These are phyloP conservation scores for Zaprionus capensis DNA, from an alignment of 1,140 invertebrate genomes.

Conservation along the genomic window DNA sequence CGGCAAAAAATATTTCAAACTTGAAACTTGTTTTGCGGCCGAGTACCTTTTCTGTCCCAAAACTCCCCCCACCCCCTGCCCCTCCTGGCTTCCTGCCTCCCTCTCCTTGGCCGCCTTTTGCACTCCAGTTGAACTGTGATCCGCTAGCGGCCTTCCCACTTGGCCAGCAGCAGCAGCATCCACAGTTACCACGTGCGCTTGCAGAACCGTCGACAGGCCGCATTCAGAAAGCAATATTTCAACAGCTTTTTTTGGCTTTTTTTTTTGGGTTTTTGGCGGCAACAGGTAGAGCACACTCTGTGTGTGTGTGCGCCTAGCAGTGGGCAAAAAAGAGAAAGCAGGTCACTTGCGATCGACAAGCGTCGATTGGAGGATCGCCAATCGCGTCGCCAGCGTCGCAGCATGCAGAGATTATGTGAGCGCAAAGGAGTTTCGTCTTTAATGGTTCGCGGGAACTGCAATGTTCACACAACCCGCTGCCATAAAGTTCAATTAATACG, in stretches of 20 bases:
- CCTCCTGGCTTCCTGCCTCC: neutral
- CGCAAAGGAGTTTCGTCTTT: slow-evolving; percentile 42
- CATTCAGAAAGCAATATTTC: slow-evolving; percentile 15
- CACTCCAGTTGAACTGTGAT: slow-evolving; percentile 40
- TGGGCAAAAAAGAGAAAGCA: slow-evolving; percentile 79
- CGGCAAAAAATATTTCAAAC: slow-evolving; percentile 19
- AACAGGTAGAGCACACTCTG: slow-evolving; percentile 27
- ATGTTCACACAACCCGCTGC: slow-evolving; percentile 29
- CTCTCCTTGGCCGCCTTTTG: neutral
- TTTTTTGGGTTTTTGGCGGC: slow-evolving; percentile 4
- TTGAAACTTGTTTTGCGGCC: slow-evolving; percentile 34
- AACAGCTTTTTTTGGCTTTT: neutral
- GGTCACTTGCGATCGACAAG: slow-evolving; percentile 74
- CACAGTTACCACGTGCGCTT: slow-evolving; percentile 40
- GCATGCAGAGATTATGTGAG: slow-evolving; percentile 46
- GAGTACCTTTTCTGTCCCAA: slow-evolving; percentile 11
- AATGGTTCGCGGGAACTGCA: slow-evolving; percentile 12
- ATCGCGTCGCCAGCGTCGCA: slow-evolving; percentile 44
- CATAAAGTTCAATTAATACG: slow-evolving; percentile 76
- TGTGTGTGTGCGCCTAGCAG: neutral
- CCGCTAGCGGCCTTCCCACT: slow-evolving; percentile 19
- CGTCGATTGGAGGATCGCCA: slow-evolving; percentile 61
- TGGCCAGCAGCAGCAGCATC: slow-evolving; percentile 1
- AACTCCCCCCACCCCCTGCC: neutral
- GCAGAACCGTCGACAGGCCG: slow-evolving; percentile 39